phyloP scores from a whole-genome alignment of 2,888 invertebrate species.

The Sceliomorpha sp. region DNA sequence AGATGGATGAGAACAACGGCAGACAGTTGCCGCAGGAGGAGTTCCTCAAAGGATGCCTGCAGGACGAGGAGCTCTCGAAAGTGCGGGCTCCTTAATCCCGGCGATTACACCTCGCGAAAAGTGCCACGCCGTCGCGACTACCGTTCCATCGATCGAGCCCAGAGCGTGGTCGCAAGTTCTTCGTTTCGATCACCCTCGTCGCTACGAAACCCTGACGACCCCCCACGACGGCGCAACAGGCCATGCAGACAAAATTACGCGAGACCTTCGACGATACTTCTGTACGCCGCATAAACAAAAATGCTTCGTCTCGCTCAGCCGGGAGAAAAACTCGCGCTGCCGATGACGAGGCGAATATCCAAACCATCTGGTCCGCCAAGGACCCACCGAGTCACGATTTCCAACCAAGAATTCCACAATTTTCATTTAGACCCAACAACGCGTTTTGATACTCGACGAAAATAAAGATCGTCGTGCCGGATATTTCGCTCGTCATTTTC shows the following conservation, averaged over 20 bases:
- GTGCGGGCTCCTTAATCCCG: slow-evolving; percentile 94
- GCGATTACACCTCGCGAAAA: slow-evolving; percentile 59
- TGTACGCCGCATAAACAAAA: too few species aligned
- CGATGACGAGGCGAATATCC: too few species aligned
- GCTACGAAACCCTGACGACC: too few species aligned
- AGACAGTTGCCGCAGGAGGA: slow-evolving; percentile 99
- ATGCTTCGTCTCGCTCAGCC: too few species aligned
- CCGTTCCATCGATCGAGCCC: slow-evolving; percentile 9
- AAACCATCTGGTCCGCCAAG: too few species aligned
- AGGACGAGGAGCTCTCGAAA: slow-evolving; percentile 96
- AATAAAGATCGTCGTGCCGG: slow-evolving; percentile 25
- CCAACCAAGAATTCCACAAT: too few species aligned
- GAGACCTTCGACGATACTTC: too few species aligned
- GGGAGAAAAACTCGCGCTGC: slow-evolving; percentile 8
- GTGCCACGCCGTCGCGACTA: slow-evolving; percentile 35
- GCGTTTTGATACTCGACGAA: slow-evolving; percentile 48
- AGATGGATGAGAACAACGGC: slow-evolving; percentile 99
- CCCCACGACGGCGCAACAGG: too few species aligned
- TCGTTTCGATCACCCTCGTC: too few species aligned
- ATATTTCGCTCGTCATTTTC: slow-evolving; percentile 26
- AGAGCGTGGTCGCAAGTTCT: background rate
- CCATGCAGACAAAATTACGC: too few species aligned
- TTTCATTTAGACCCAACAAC: slow-evolving; percentile 38
- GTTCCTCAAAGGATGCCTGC: slow-evolving; percentile 98
- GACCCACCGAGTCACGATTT: too few species aligned